Percentiles rank a stretch among this genome's conserved stretches.
These are phyloP conservation scores for Lacanobia oleracea DNA, from an alignment of 2,888 invertebrate species.

Conservation along the genomic window DNA sequence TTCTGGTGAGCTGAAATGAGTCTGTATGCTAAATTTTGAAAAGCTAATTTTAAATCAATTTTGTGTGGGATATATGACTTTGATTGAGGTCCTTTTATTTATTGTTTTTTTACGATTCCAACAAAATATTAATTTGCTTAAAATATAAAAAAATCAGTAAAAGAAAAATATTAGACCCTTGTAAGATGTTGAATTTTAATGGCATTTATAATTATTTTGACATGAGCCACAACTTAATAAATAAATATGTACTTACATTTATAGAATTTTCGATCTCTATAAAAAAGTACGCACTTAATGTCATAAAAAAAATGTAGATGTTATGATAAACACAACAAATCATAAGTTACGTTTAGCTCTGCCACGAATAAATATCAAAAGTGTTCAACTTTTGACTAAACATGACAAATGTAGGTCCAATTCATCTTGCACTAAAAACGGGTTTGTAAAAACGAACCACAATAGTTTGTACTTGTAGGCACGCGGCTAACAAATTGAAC, in stretches of 20 bases:
- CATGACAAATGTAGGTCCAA: conserved; percentile 23
- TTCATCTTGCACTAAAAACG: conserved; percentile 14
- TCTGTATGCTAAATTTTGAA: neutral
- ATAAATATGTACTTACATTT: too few species aligned
- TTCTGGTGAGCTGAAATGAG: conserved; percentile 14
- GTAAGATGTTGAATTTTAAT: too few species aligned
- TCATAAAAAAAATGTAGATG: conserved; percentile 7
- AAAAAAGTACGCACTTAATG: neutral
- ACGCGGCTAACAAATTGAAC: conserved; percentile 40
- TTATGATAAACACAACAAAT: conserved; percentile 1
- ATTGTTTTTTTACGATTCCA: neutral
- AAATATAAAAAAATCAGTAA: neutral
- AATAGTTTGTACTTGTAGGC: conserved; percentile 22
- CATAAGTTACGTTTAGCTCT: conserved; percentile 32
- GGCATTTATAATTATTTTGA: too few species aligned
- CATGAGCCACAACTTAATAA: too few species aligned
- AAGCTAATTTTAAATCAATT: neutral
- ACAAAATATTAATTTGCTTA: too few species aligned
- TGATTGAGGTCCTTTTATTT: too few species aligned
- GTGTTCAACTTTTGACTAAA: conserved; percentile 19
- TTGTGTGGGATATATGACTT: neutral
- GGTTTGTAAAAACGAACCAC: conserved; percentile 28
- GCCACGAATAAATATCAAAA: conserved; percentile 27
- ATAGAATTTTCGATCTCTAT: too few species aligned
- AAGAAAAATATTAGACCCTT: neutral